Percentiles rank a stretch among this genome's conserved stretches.
These are phyloP conservation scores for Mixornis gularis DNA, from an alignment of 2,113 vertebrate genomes.

Conservation along the genomic window DNA sequence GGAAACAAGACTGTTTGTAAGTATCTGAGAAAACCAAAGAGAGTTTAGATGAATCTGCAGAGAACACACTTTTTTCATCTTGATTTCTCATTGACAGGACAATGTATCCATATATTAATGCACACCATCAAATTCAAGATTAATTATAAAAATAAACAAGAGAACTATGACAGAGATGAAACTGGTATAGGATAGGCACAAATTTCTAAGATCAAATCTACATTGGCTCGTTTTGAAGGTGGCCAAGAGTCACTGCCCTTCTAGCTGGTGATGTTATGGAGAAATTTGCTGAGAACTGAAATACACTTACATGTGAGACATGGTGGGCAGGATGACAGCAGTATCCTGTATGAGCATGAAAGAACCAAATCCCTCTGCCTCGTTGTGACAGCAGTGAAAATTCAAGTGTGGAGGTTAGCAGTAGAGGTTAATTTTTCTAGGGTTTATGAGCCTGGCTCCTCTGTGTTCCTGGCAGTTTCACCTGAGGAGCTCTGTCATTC, in stretches of 20 bases:
- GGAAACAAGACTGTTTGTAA: neutral
- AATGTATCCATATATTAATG: neutral
- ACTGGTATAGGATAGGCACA: neutral
- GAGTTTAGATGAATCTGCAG: neutral
- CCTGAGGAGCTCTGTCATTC: neutral
- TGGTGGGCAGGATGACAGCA: neutral
- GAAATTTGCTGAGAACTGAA: neutral
- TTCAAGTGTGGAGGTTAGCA: neutral
- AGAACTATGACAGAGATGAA: neutral
- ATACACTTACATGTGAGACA: neutral
- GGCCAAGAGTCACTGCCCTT: neutral
- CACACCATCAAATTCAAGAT: neutral
- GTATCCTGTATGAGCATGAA: neutral
- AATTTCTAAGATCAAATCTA: neutral
- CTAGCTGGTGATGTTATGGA: neutral
- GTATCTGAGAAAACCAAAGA: neutral
- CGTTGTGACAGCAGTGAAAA: accelerated
- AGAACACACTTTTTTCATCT: neutral
- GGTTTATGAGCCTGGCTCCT: neutral
- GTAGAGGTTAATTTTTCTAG: neutral
- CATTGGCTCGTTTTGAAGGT: neutral
- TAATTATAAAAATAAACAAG: neutral
- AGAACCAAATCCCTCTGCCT: neutral
- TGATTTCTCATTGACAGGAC: neutral
- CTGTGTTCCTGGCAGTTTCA: neutral